A percentile compares a stretch with the other conserved stretches of the same genome.
phyloP scores from a whole-genome alignment of 2,888 invertebrate species.

The Drosophila peninsularis region DNA sequence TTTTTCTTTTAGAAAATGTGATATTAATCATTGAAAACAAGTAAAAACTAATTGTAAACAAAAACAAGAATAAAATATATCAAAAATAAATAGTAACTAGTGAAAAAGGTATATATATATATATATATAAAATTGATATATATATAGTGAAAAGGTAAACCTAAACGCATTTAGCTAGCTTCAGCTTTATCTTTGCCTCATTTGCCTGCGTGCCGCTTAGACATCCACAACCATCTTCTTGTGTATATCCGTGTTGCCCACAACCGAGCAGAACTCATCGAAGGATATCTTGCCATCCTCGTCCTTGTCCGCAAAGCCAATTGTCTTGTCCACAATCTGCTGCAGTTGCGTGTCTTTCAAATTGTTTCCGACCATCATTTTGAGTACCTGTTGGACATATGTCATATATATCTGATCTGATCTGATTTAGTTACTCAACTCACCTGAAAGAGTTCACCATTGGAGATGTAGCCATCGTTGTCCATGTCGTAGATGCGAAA shows the following conservation, averaged over 20 bases:
- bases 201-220: conserved; percentile 83
- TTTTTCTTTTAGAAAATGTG: conserved; percentile 54
- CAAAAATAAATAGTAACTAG: conserved; percentile 61
- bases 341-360: conserved; percentile 99
- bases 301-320: conserved; percentile 99
- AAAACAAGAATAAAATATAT: conserved; percentile 19
- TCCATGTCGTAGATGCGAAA: conserved; percentile 99
- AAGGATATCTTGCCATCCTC: conserved; percentile 99
- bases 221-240: conserved; percentile 99
- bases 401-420: neutral
- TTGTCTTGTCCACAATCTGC: conserved; percentile 99
- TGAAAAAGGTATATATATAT: conserved; percentile 48
- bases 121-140: conserved; percentile 32
- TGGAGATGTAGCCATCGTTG: conserved; percentile 99
- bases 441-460: conserved; percentile 98
- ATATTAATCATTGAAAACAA: conserved; percentile 40
- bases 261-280: conserved; percentile 99
- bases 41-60: conserved; percentile 28
- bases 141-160: conserved; percentile 47
- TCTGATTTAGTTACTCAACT: conserved; percentile 53
- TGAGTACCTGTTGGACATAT: conserved; percentile 85
- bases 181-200: neutral
- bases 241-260: conserved; percentile 99
- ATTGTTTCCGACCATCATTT: conserved; percentile 99
- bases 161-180: conserved; percentile 24